phyloP scores from a whole-genome alignment of 2,113 vertebrate species.

The Burhinus oedicnemus region DNA sequence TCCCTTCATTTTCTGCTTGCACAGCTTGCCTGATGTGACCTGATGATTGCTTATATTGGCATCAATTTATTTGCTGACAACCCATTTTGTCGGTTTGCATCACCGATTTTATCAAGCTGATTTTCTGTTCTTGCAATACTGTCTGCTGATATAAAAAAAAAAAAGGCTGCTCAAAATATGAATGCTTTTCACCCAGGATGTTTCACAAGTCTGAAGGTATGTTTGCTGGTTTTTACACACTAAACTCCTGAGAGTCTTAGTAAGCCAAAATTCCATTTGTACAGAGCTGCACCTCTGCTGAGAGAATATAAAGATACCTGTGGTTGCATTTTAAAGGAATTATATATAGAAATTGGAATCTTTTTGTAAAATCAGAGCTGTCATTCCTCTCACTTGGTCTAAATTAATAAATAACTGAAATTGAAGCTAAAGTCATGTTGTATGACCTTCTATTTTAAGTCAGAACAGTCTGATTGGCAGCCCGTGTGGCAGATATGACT shows the following conservation, averaged over 20 bases:
- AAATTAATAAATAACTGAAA: conserved; percentile 6
- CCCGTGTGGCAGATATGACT: not conserved
- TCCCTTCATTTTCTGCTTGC: conserved; percentile 29
- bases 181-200: not conserved
- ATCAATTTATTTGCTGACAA: conserved; percentile 62
- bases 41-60: conserved; percentile 44
- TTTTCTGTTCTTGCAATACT: not conserved
- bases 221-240: not conserved
- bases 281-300: not conserved
- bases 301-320: not conserved
- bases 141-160: not conserved
- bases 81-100: conserved; percentile 21
- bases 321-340: not conserved
- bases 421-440: not conserved
- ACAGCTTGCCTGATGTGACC: conserved; percentile 41
- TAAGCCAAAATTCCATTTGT: not conserved
- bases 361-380: not conserved
- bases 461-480: not conserved
- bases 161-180: not conserved
- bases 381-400: not conserved
- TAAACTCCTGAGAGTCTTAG: not conserved
- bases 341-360: not conserved
- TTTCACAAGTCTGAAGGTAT: not conserved
- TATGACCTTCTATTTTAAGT: not conserved
- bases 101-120: conserved; percentile 13